These are phyloP conservation scores for Aphelinus atriplicis DNA, from an alignment of 1,140 invertebrate species.

Conservation along the genomic window DNA sequence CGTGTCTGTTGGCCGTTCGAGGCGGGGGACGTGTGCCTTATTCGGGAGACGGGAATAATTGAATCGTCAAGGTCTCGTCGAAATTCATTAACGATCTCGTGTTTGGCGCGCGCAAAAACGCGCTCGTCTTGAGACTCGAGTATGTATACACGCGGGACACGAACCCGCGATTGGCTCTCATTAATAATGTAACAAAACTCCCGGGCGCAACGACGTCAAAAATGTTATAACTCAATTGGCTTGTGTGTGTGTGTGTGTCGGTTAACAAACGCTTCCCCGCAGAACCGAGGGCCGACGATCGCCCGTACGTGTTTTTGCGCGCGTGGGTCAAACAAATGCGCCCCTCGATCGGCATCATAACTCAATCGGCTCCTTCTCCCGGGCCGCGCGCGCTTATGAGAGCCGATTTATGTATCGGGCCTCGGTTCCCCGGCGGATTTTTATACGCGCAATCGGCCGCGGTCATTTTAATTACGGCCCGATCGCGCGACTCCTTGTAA, in stretches of 20 bases:
- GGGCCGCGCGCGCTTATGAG: background rate
- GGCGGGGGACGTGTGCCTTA: no score
- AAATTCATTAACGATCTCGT: background rate
- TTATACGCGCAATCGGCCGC: background rate
- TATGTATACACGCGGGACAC: no score
- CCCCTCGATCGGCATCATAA: constrained; percentile 6
- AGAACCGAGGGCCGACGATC: background rate
- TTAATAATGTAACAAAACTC: constrained; percentile 9
- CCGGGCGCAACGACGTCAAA: background rate
- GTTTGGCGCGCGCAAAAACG: background rate
- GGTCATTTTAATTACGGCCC: constrained; percentile 7
- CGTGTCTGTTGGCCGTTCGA: no score
- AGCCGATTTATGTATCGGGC: background rate
- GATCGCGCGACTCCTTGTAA: background rate
- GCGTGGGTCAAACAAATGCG: background rate
- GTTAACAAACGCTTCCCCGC: background rate
- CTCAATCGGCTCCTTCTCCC: background rate
- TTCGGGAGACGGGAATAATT: no score
- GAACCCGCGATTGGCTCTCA: background rate
- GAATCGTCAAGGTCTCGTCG: background rate
- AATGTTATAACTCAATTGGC: constrained; percentile 3
- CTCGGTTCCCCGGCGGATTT: no score
- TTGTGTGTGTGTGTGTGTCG: background rate
- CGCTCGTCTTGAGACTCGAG: no score
- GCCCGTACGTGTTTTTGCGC: background rate